phyloP scores from a whole-genome alignment of 2,797 vertebrate genomes.

The Chanos chanos region DNA sequence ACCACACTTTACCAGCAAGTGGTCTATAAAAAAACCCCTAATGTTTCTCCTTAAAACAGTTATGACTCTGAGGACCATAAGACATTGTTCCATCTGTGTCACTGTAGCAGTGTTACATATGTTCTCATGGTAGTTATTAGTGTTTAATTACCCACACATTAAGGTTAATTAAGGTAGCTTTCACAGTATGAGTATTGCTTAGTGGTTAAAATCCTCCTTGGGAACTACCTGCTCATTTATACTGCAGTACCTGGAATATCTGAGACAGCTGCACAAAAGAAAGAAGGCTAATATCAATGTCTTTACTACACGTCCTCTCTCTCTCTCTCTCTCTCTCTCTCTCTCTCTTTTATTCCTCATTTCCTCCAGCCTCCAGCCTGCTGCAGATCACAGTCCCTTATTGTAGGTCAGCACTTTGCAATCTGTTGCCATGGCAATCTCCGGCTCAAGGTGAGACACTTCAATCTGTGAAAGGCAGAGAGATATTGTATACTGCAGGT shows the following conservation, averaged over 20 bases:
- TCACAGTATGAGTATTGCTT: conserved; percentile 29
- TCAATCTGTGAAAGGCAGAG: conserved; percentile 83
- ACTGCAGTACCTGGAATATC: neutral
- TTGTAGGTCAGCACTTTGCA: conserved; percentile 92
- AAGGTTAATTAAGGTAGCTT: conserved; percentile 12
- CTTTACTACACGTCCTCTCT: conserved; percentile 7
- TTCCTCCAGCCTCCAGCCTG: too few relatives aligned
- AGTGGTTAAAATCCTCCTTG: conserved; percentile 1
- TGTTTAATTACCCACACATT: conserved; percentile 23
- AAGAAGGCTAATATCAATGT: conserved; percentile 20
- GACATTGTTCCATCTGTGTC: neutral
- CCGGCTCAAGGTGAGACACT: conserved; percentile 88
- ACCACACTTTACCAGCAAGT: too few relatives aligned
- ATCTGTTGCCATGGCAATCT: conserved; percentile 87
- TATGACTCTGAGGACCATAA: conserved; percentile 5
- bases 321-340: conserved; percentile 23
- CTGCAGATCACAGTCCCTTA: conserved; percentile 95
- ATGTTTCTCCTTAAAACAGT: too few relatives aligned
- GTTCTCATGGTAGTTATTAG: conserved; percentile 20
- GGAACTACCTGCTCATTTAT: neutral
- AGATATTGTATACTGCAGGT: conserved; percentile 48
- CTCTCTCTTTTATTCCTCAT: too few relatives aligned
- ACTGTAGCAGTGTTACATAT: neutral
- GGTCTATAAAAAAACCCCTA: too few relatives aligned
- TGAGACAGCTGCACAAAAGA: conserved; percentile 1